Conservation (phyloP, 1,140 invertebrate species). For the roundworm (Caenorhabditis elegans) region WBcel235 BX284602.5:5233501-5234000, state of each 20-base stretch:
- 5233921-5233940: conserved; percentile 32
- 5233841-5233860: too few relatives aligned
- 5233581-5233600: conserved; percentile 3
- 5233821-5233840: background rate
- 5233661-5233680: conserved; percentile 27
- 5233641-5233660: background rate
- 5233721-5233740: conserved; percentile 25
- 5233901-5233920: conserved; percentile 35
- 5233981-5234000: conserved; percentile 40
- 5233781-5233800: conserved; percentile 28
- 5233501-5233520: background rate
- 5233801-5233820: conserved; percentile 36
- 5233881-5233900: conserved; percentile 36
- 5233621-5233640: background rate
- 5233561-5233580: background rate
- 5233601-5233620: background rate
- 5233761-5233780: conserved; percentile 5
- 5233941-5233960: background rate
- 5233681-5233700: conserved; percentile 2
- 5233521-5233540: conserved; percentile 1
- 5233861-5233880: background rate
- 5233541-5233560: conserved; percentile 16
- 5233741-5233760: conserved; percentile 19
- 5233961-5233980: conserved; percentile 41
- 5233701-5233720: conserved; percentile 19